Conservation (phyloP, 2,113 vertebrate species). For the Perca schrenkii region DNA sequence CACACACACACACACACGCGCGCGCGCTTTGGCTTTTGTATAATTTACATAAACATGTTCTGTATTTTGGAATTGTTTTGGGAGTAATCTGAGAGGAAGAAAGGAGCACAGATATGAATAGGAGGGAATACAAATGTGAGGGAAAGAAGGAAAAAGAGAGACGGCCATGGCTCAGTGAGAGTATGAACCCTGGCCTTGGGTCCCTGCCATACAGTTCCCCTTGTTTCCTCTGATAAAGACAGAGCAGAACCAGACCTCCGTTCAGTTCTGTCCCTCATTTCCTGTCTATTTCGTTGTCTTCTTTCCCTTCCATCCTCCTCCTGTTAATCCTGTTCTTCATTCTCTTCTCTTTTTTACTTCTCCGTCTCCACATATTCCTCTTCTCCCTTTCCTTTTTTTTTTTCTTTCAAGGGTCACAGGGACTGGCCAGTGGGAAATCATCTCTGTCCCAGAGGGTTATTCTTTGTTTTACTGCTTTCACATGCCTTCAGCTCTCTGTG, state of each 20-base stretch:
- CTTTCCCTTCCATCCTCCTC: constrained; percentile 3
- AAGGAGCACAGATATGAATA: constrained; percentile 22
- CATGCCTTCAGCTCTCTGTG: constrained; percentile 37
- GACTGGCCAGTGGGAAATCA: constrained; percentile 56
- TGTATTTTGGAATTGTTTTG: constrained; percentile 47
- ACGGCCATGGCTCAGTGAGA: constrained; percentile 38
- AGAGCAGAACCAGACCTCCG: constrained; percentile 40
- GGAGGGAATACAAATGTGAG: background rate
- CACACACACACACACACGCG: background rate
- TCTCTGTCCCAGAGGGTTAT: constrained; percentile 26
- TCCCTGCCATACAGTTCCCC: constrained; percentile 29
- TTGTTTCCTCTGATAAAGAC: constrained; percentile 59
- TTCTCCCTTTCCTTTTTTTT: constrained; percentile 6
- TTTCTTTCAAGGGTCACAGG: constrained; percentile 25
- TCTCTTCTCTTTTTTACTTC: constrained; percentile 2
- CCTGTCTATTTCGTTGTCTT: constrained; percentile 8
- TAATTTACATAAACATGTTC: constrained; percentile 63
- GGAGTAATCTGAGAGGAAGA: constrained; percentile 37
- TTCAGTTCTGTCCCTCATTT: constrained; percentile 37
- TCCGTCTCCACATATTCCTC: constrained; percentile 24
- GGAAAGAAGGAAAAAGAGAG: constrained; percentile 2
- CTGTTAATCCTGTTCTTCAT: constrained; percentile 9
- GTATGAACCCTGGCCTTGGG: constrained; percentile 40
- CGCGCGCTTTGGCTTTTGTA: constrained; percentile 16
- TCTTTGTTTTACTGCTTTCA: constrained; percentile 14